These are phyloP conservation scores for Helicoverpa armigera DNA, from an alignment of 1,140 invertebrate species.

Conservation along the genomic window DNA sequence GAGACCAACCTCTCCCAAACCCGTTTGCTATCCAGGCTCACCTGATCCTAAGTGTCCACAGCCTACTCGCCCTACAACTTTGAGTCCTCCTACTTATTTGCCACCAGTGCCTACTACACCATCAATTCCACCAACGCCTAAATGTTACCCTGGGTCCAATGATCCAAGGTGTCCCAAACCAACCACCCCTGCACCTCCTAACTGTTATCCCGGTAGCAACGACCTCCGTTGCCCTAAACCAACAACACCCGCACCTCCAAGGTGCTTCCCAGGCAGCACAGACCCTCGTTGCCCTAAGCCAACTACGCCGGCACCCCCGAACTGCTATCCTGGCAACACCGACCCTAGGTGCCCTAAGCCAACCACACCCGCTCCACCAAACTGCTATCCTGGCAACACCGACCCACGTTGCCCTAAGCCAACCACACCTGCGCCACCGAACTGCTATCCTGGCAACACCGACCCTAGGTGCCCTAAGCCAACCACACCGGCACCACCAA, in stretches of 20 bases:
- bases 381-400: conserved; percentile 72
- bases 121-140: too few species aligned
- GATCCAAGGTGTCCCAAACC: conserved; percentile 67
- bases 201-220: too few species aligned
- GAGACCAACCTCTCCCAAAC: conserved; percentile 41
- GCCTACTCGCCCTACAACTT: conserved; percentile 57
- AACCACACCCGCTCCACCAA: conserved; percentile 54
- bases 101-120: conserved; percentile 50
- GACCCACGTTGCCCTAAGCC: conserved; percentile 55
- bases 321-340: conserved; percentile 73
- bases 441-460: conserved; percentile 56
- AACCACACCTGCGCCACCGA: conserved; percentile 54
- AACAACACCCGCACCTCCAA: conserved; percentile 17
- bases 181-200: too few species aligned
- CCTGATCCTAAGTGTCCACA: conserved; percentile 65
- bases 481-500: conserved; percentile 59
- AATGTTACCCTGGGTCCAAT: too few species aligned
- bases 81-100: conserved; percentile 60
- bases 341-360: conserved; percentile 68
- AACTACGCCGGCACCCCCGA: conserved; percentile 45
- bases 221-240: conserved; percentile 60
- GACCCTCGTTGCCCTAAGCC: conserved; percentile 68
- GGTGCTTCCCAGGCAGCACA: conserved; percentile 64
- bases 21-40: conserved; percentile 64
- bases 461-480: conserved; percentile 53